Evolutionary conservation across 2,113 vertebrate genomes (phyloP).

Genomic region (Menura novaehollandiae): DNA sequence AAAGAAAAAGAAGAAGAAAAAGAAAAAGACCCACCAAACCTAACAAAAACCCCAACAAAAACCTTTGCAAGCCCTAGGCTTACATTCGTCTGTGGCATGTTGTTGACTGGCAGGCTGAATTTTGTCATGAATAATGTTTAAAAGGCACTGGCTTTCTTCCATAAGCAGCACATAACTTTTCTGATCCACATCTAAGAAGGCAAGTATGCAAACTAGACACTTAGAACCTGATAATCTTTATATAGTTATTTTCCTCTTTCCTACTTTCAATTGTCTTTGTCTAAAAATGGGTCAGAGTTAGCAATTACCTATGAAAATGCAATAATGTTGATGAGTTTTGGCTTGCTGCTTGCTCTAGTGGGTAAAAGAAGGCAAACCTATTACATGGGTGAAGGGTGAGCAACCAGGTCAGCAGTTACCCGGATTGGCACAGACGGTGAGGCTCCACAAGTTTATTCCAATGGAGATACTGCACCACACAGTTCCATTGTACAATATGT

Average conservation of each 20-base stretch:
- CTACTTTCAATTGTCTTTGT: neutral
- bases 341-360: neutral
- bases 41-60: neutral
- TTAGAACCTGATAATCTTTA: neutral
- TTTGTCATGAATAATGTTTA: conserved; percentile 15
- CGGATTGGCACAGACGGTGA: neutral
- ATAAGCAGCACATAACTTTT: neutral
- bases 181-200: neutral
- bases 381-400: neutral
- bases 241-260: neutral
- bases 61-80: neutral
- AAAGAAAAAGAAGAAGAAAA: neutral
- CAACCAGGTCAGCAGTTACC: neutral
- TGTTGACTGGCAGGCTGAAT: neutral
- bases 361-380: neutral
- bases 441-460: neutral
- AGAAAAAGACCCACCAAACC: neutral
- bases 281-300: neutral
- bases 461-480: neutral
- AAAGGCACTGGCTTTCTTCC: neutral
- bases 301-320: neutral
- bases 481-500: neutral
- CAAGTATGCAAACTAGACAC: neutral
- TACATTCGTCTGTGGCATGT: neutral
- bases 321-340: neutral